Evolutionary conservation across 2,113 vertebrate species (phyloP), one percentile per base, ranked within the genome.

Genomic region (Python bivittatus): DNA sequence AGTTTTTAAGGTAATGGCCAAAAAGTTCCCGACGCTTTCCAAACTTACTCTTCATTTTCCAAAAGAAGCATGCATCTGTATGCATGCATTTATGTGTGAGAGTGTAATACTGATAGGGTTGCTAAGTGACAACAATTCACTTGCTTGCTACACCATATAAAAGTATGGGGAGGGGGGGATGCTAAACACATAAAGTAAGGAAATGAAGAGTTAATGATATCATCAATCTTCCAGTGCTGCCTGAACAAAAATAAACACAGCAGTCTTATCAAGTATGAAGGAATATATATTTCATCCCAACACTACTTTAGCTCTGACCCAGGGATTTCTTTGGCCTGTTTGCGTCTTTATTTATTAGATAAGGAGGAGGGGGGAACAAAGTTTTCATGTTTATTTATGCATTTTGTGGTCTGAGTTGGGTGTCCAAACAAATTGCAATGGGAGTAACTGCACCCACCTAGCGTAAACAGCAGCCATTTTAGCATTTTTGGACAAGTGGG

Each of bases 191-290:
- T 91, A 90, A 93, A 92, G 54, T 2, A 90, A n/a, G 91, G 54
- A 86, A 93, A 94, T 94, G 88, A 95, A 95, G 91, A 95, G 83
- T 94, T 95, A 95, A 95, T 88, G 94, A 57, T 5, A 27, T 1
- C 92, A 93, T 94, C 94, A 94, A 94, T 96, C 94, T 90, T 91
- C 84, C 0, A 0, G 52, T 86, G 94, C 93, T 86, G 92, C 29
- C 79, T 10, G 94, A 92, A 89, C 79, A 84, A 95, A 96, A 92
- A 93, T 52, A 94, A 92, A 94, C 94, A 91, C 83, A 92, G 90
- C 84, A 52, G 92, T 91, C 94, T 93, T 95, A 94, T 90, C 92
- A 20, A 60, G 83, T 68, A 56, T 29, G 42, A 90, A 90, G 12
- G 72, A 93, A 93, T 86, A n/a, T 91, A 96, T 56, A 92, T 93